Conservation (phyloP, 1,140 invertebrate genomes). For the Armadillidium nasatum region DNA sequence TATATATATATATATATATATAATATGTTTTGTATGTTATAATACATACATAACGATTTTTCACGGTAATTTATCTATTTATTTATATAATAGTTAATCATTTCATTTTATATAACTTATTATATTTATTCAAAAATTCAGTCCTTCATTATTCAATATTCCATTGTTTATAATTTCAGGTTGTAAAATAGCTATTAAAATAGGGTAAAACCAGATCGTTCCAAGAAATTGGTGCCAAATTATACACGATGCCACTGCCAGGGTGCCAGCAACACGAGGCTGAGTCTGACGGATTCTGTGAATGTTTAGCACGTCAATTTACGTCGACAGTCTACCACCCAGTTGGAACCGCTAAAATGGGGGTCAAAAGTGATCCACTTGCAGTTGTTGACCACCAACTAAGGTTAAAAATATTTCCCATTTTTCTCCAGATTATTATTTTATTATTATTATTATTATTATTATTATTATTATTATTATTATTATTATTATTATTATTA, state of each 20-base stretch:
- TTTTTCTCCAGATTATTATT: too few species aligned
- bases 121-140: too few species aligned
- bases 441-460: too few species aligned
- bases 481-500: too few species aligned
- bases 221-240: conserved; percentile 68
- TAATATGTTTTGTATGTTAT: too few species aligned
- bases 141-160: too few species aligned
- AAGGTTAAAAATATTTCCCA: conserved; percentile 48
- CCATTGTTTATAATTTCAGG: conserved; percentile 49
- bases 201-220: conserved; percentile 72
- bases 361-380: conserved; percentile 59
- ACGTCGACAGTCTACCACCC: conserved; percentile 48
- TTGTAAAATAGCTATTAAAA: conserved; percentile 70
- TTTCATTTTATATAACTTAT: too few species aligned
- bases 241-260: conserved; percentile 62
- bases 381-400: conserved; percentile 70
- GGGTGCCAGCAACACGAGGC: neutral
- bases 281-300: conserved; percentile 72
- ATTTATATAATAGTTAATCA: too few species aligned
- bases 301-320: conserved; percentile 56
- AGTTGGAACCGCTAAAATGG: conserved; percentile 56
- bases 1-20: too few species aligned
- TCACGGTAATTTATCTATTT: too few species aligned
- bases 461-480: too few species aligned
- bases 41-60: too few species aligned